Base-by-base conservation (phyloP, 1,140 invertebrate species). In the Drosophila lacteicornis region DNA sequence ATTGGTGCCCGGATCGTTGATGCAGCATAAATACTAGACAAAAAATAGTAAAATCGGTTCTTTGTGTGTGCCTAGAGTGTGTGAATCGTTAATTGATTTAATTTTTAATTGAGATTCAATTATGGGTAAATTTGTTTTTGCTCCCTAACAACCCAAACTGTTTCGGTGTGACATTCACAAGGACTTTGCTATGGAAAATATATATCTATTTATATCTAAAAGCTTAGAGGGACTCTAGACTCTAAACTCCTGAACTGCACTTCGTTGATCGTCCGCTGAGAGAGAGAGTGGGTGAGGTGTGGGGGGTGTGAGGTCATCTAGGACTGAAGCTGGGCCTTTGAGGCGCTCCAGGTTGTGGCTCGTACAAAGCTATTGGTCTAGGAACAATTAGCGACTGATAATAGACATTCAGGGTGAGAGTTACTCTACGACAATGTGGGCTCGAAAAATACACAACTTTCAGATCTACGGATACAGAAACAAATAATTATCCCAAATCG, bases 361-460 rank as follows among this genome's bases (percentile, higher is more conserved):
- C 70, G 51, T 60, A 60, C 53, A 50, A 53, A 62, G 67, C 79
- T 87, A 82, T 90, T 88, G 85, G 84, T 88, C 85, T 88, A 90
- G 81, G 74, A 90, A 88, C 78, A 84, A 76, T 80, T 76, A 59
- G 62, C 66, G 56, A 59, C 51, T 79, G 70, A 61, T 75, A 50
- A 71, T 62, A 79, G 80, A 75, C 80, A 79, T 69, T 80, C 55
- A 47, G 47, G 50, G 56, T 65, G 55, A 36, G 50, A 59, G 42
- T 82, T 73, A 47, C 47, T 46, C 58, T 43, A 62, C 61, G 40
- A 36, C 66, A 84, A 71, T 57, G 71, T 86, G 63, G 57, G 66
- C 62, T 83, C 55, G 66, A 82, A 86, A 86, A 86, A 87, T 87
- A 85, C 45, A 57, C 46, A 60, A 79, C 47, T 78, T 66, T 65